Conservation (phyloP, 2,113 vertebrate genomes). For the Dipodomys spectabilis region DNA sequence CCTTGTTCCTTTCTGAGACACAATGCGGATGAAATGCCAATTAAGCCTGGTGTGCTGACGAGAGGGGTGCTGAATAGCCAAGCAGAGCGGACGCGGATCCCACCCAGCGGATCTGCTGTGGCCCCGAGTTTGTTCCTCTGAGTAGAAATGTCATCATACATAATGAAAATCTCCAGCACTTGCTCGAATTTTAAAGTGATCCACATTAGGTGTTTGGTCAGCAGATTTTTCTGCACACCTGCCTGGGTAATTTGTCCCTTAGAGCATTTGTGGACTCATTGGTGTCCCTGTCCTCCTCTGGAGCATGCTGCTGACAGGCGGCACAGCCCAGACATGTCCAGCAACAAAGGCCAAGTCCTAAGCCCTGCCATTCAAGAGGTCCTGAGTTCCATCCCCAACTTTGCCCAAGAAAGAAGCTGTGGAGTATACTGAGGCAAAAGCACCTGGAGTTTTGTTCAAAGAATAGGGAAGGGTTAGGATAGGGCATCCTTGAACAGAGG, state of each 20-base stretch:
- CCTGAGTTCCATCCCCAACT: not conserved
- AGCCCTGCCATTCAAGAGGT: too few species aligned
- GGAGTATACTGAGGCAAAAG: not conserved
- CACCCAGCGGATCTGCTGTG: conserved; percentile 79
- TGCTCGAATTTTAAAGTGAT: conserved; percentile 61
- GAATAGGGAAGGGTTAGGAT: not conserved
- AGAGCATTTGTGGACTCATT: not conserved
- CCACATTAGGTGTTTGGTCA: conserved; percentile 49
- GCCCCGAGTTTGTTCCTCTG: conserved; percentile 83
- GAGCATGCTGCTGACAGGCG: too few species aligned
- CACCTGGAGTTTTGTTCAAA: not conserved
- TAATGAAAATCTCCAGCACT: conserved; percentile 67
- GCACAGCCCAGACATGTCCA: too few species aligned
- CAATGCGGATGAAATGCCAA: conserved; percentile 90
- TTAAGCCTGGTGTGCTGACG: conserved; percentile 88
- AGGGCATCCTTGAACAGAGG: not conserved
- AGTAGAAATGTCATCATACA: conserved; percentile 70
- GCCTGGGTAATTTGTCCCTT: not conserved
- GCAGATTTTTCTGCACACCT: conserved; percentile 65
- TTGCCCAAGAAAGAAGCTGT: not conserved
- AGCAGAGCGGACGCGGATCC: conserved; percentile 83
- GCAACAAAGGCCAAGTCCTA: fast-evolving
- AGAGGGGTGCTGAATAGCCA: conserved; percentile 86
- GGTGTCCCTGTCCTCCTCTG: not conserved
- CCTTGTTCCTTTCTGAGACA: conserved; percentile 87